Conservation (phyloP, 2,113 vertebrate genomes). For the Leucosticte australis region DNA sequence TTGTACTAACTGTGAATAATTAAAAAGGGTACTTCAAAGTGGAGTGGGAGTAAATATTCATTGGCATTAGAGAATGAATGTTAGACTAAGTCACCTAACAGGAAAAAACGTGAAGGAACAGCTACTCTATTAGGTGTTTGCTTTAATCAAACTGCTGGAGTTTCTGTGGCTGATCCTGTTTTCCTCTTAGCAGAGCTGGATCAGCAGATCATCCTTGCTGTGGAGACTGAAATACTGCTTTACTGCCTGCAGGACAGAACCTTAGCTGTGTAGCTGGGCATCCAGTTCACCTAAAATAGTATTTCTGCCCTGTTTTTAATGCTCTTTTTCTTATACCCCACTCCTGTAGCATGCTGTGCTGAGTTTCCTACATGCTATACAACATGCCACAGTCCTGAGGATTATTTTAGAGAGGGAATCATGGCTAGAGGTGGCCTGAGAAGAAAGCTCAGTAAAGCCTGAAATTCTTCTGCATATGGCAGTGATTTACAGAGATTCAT, state of each 20-base stretch:
- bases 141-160: neutral
- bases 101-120: neutral
- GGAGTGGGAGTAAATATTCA: neutral
- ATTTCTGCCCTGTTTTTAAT: neutral
- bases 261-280: neutral
- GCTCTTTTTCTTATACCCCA: neutral
- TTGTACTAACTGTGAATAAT: neutral
- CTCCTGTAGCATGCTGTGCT: neutral
- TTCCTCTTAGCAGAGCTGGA: neutral
- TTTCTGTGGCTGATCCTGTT: neutral
- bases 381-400: neutral
- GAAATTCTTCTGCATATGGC: constrained; percentile 19
- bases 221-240: neutral
- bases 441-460: neutral
- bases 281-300: neutral
- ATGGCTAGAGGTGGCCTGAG: neutral
- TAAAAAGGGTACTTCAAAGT: neutral
- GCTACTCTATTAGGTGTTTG: neutral
- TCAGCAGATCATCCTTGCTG: neutral
- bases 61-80: neutral
- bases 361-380: neutral
- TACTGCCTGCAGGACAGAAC: neutral
- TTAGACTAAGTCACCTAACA: neutral
- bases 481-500: constrained; percentile 39
- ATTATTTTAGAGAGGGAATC: neutral